phyloP scores from a whole-genome alignment of 37 sponge, comb jelly and placozoan species.

The Chondrosia reniformis region DNA sequence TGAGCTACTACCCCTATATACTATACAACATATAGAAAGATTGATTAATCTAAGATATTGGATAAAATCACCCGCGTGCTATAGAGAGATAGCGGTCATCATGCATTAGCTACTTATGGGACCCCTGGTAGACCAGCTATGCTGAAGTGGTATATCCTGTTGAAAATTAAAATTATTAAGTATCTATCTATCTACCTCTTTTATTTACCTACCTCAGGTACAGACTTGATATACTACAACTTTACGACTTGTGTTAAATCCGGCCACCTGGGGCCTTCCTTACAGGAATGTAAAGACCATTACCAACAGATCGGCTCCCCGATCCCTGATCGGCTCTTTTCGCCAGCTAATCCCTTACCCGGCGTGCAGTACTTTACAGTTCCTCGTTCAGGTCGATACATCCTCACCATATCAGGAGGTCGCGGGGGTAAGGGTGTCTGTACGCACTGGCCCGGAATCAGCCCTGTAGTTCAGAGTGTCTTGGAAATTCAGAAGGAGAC shows the following conservation, averaged over 20 bases:
- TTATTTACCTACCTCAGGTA: not conserved
- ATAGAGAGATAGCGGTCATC: no score
- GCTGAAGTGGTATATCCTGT: no score
- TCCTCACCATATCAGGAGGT: constrained; percentile 56
- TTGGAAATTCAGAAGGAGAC: constrained; percentile 5
- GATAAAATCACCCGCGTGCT: no score
- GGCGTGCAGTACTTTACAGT: constrained; percentile 51
- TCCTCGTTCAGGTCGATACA: constrained; percentile 39
- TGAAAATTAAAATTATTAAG: no score
- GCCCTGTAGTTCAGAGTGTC: constrained; percentile 1
- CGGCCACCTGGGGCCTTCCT: constrained; percentile 31
- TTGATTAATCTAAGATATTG: no score
- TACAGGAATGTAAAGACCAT: not conserved
- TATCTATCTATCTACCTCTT: no score
- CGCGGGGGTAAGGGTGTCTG: constrained; percentile 58
- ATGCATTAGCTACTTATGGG: no score
- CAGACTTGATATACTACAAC: not conserved
- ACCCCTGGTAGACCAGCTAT: no score
- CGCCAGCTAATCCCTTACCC: not conserved
- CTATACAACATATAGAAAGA: no score
- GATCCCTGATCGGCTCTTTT: not conserved
- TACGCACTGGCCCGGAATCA: constrained; percentile 9
- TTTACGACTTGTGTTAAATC: constrained; percentile 40
- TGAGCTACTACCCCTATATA: no score
- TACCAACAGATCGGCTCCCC: constrained; percentile 14